A percentile compares a stretch with the other conserved stretches of the same genome.
Conservation (phyloP, 2,797 vertebrate genomes). For the Sparidentex hasta region DNA sequence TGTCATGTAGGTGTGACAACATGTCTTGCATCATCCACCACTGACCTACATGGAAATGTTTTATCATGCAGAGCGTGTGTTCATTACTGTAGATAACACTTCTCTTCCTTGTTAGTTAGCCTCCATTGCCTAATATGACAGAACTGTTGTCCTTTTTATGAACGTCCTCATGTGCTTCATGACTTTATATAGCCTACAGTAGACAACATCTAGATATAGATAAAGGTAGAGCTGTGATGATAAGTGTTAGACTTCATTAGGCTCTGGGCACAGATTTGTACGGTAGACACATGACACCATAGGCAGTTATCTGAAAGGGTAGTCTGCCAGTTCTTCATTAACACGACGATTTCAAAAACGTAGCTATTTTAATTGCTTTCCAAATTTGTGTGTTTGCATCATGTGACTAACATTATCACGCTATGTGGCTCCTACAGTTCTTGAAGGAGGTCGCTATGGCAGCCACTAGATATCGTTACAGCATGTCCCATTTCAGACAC, state of each 20-base stretch:
- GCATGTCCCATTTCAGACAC: too few relatives aligned
- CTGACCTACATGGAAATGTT: conserved; percentile 30
- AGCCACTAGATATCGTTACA: too few relatives aligned
- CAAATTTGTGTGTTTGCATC: too few relatives aligned
- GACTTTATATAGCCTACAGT: neutral
- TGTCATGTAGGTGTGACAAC: conserved; percentile 6
- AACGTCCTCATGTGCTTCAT: neutral
- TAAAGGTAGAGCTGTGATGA: neutral
- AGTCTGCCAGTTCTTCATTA: too few relatives aligned
- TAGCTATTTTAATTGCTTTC: too few relatives aligned
- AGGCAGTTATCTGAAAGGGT: too few relatives aligned
- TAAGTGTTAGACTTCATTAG: neutral
- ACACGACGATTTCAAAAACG: too few relatives aligned
- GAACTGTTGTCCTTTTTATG: neutral
- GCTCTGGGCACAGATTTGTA: neutral
- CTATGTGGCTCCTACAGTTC: too few relatives aligned
- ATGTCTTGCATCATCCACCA: conserved; percentile 33
- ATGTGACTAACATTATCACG: too few relatives aligned
- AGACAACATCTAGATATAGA: neutral
- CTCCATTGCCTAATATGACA: neutral
- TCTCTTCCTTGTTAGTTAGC: conserved; percentile 6
- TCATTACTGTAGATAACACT: conserved; percentile 37
- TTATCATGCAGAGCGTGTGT: conserved; percentile 20
- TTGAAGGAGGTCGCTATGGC: too few relatives aligned
- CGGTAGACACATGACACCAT: neutral